Base-by-base conservation (phyloP, 2,888 invertebrate species). In the Andrena trimmerana region DNA sequence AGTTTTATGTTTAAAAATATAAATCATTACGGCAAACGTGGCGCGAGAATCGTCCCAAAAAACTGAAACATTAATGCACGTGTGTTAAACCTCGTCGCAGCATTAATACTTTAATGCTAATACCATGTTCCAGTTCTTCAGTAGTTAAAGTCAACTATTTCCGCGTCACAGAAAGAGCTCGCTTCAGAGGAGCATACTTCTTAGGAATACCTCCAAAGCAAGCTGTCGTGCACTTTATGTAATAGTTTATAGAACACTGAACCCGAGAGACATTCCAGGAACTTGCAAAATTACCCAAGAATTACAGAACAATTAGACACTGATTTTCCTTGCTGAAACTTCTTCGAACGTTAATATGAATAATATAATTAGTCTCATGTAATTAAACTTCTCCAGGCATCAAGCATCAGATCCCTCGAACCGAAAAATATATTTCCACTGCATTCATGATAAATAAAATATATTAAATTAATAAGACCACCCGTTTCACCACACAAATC, bases 81-180 rank as follows among this genome's bases (percentile, higher is more conserved):
- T 27, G 1, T 5, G 29, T 48, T 16, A 42, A 50, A 71, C 20
- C 31, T 8, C 31, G 7, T 8, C 50, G 48, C 24, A 20, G 13
- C 31, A 16, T 6, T 50, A 62, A 71, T 31, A 62, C 16, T 10
- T 73, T 29, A 29, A 66, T 66, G 31, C 57, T 66, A 24, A 57
- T 48, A 52, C 36, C 16, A 29, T 50, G 50, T 59, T 65, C 52
- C 52, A n/a, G 36, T 31, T 70, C 65, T 62, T 52, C 59, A 66
- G 59, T 13, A 70, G 70, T 52, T 59, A 42, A 59, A 65, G 48
- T 70, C 80, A 65, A 66, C 69, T 70, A 66, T 79, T 70, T 29
- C 13, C 2, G 13, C 13, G 10, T 16, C 54, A 42, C 36, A n/a
- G 42, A 27, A 62, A 29, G 29, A 10, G 31, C 2, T 54, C 16